Evolutionary conservation across 2,888 invertebrate species (phyloP).

Genomic region (Limnephilus auricula): DNA sequence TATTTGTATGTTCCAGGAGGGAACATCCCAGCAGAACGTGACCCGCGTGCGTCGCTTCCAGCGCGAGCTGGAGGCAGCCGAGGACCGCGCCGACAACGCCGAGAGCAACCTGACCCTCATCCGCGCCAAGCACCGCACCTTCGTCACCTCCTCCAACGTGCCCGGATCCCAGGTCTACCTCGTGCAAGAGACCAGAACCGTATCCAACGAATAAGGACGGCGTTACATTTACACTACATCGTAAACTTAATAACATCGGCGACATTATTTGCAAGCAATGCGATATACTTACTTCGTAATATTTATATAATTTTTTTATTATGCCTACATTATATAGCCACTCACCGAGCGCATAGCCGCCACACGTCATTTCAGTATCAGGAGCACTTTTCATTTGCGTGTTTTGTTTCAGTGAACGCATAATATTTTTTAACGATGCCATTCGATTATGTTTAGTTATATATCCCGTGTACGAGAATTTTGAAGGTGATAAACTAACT

Average conservation of each 20-base stretch:
- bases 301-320: conserved; percentile 56
- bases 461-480: conserved; percentile 30
- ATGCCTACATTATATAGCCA: conserved; percentile 24
- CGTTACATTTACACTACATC: conserved; percentile 35
- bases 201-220: conserved; percentile 70
- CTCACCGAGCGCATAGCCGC: conserved; percentile 28
- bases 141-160: conserved; percentile 95
- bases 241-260: conserved; percentile 43
- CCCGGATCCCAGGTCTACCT: conserved; percentile 95
- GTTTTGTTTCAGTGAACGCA: conserved; percentile 45
- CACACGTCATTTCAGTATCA: conserved; percentile 25
- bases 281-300: conserved; percentile 55
- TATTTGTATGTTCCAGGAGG: conserved; percentile 81
- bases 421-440: conserved; percentile 31
- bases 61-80: conserved; percentile 97
- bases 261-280: conserved; percentile 60
- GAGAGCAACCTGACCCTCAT: conserved; percentile 96
- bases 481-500: conserved; percentile 20
- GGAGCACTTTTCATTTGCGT: conserved; percentile 46
- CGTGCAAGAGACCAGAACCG: conserved; percentile 87
- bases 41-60: conserved; percentile 98
- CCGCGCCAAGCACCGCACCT: conserved; percentile 98
- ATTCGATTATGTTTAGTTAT: conserved; percentile 57
- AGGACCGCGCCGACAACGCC: conserved; percentile 96
- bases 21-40: conserved; percentile 93